These are phyloP conservation scores for Orycteropus afer DNA, from an alignment of 2,113 vertebrate genomes.

Conservation along the genomic window DNA sequence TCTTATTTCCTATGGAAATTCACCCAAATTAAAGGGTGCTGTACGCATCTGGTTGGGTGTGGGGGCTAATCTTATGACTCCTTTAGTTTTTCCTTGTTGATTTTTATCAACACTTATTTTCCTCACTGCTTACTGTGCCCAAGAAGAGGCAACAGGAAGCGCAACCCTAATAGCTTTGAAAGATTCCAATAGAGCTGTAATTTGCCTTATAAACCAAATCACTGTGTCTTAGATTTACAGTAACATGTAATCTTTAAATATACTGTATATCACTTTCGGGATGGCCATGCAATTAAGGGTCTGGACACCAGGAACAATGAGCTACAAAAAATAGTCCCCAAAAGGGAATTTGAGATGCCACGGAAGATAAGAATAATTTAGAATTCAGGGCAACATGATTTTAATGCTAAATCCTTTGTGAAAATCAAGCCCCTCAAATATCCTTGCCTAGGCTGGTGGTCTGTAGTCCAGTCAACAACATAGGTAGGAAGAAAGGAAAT, in stretches of 20 bases:
- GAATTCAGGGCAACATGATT: constrained; percentile 36
- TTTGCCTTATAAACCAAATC: constrained; percentile 69
- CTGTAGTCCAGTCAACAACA: not conserved
- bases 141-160: constrained; percentile 37
- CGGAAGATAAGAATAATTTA: constrained; percentile 57
- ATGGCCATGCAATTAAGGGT: constrained; percentile 74
- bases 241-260: constrained; percentile 51
- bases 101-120: not conserved
- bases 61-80: not conserved
- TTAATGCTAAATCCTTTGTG: not conserved
- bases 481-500: not conserved
- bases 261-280: constrained; percentile 70
- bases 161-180: constrained; percentile 50
- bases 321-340: constrained; percentile 52
- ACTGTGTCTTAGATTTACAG: constrained; percentile 66
- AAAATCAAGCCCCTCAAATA: not conserved
- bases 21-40: not conserved
- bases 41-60: not conserved
- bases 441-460: not conserved
- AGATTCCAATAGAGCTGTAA: constrained; percentile 55
- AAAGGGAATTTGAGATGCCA: constrained; percentile 58
- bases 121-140: not conserved
- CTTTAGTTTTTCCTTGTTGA: not conserved
- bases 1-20: not conserved
- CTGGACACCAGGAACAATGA: constrained; percentile 51